A percentile compares a stretch with the other conserved stretches of the same genome.
Conservation (phyloP, 2,888 invertebrate species). For the Hirtodrosophila duncani region DNA sequence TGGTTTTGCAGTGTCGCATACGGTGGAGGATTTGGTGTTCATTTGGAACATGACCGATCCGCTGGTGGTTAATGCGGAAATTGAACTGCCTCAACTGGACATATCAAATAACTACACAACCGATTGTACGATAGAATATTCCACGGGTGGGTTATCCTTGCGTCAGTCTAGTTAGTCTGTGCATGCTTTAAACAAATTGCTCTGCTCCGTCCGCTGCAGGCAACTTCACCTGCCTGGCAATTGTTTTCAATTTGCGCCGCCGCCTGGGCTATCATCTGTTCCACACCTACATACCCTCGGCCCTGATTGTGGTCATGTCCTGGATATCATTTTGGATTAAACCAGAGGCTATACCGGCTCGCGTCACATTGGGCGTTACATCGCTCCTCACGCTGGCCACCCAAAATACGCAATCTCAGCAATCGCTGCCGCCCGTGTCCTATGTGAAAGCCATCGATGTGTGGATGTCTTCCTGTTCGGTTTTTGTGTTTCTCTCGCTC, state of each 20-base stretch:
- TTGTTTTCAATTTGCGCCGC: constrained; percentile 90
- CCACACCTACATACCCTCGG: constrained; percentile 94
- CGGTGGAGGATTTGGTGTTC: constrained; percentile 95
- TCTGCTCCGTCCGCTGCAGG: too few species aligned
- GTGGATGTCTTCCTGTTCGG: constrained; percentile 95
- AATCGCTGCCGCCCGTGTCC: constrained; percentile 92
- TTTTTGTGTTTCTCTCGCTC: constrained; percentile 92
- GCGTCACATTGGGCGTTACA: constrained; percentile 92
- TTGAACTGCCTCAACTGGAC: constrained; percentile 91
- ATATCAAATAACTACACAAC: constrained; percentile 92
- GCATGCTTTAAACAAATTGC: too few species aligned
- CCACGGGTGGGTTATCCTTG: constrained; percentile 84
- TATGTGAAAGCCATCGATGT: constrained; percentile 96
- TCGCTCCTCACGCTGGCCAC: constrained; percentile 92
- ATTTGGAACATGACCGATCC: constrained; percentile 95
- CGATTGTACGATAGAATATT: constrained; percentile 94
- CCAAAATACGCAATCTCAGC: constrained; percentile 94
- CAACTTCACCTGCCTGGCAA: constrained; percentile 94
- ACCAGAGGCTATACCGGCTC: constrained; percentile 93
- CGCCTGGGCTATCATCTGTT: constrained; percentile 93
- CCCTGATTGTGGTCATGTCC: constrained; percentile 94
- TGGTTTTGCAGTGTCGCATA: constrained; percentile 90
- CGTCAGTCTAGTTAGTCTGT: too few species aligned
- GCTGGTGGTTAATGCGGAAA: constrained; percentile 91
- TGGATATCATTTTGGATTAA: constrained; percentile 98